Evolutionary conservation across 1,140 invertebrate species (phyloP), one percentile per base, ranked within the genome.

Genomic region (Pseudomyrmex dendroicus): DNA sequence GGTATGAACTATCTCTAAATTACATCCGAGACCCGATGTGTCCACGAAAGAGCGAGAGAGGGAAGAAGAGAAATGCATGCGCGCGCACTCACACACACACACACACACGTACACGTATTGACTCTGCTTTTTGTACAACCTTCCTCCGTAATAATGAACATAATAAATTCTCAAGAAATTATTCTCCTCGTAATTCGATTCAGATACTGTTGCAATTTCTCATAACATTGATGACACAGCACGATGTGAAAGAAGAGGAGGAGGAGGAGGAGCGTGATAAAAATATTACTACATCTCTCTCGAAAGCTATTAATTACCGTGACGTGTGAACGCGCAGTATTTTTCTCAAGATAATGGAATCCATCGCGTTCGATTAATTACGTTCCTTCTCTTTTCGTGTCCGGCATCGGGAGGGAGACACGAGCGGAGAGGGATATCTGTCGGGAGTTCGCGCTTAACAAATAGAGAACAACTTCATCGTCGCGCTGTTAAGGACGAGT

Each of bases 391-490:
- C 5, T 35, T 35, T 82, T 72, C 67, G 50, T 22, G 17, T 20
- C 50, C 25, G 7, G n/a, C 25, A 25, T 9, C 46, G 22, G 5
- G 46, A 2, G 48, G 17, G n/a, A 5, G 35, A 35, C 4, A 35
- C 4, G 25, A 35, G 35, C 46, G 13, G 46, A 10, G 25, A 48
- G 54, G 44, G 7, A 44, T 70, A 66, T 46, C 54, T 15, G 54
- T 59, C 25, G 35, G 5, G 9, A 80, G 22, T 80, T 46, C 44
- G 54, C 64, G 35, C 35, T 35, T 54, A 86, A 86, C 85, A 87
- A 87, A 87, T 86, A 78, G 85, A 83, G 73, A 67, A 87, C 80
- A 62, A 82, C 78, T 82, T 74, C 78, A 73, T 82, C 78, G 72
- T 74, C 68, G 67, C 12, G 56, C 56, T 61, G 48, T 54, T 74